Base-by-base conservation (phyloP, 2,113 vertebrate genomes). In the Nerophis lumbriciformis region DNA sequence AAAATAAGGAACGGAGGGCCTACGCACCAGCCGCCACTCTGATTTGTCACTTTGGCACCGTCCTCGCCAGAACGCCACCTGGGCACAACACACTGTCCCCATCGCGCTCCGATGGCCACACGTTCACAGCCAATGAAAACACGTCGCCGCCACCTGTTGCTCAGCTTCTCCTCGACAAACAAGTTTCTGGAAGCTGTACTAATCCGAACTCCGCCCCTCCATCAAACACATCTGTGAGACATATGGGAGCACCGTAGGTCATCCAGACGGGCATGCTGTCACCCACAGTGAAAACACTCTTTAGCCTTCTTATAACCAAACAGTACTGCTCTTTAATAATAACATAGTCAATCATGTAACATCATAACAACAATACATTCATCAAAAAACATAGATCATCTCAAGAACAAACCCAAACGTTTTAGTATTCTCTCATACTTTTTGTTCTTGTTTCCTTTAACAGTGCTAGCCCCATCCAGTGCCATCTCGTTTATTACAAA, bases 221-320 rank as follows among this genome's bases (percentile, higher is more conserved):
- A 67, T 71, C 71, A 61, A 74, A 72, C 73, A 45, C 83, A 82
- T 85, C 83, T 85, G 82, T 72, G 77, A 58, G 71, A 66, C 85
- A 87, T 85, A 87, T 83, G 80, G 83, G 60, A 71, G 71, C 82
- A 80, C 75, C 73, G 80, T 76, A 47, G 77, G 83, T 84, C 85
- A 74, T 79, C 68, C 74, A 79, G 79, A 80, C 73, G 21, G 72
- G 65, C 70, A n/a, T 36, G 9, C 65, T 6, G 66, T 71, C 74
- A 74, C 71, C 69, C 49, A 36, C 70, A 28, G 28, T 28, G 28
- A 28, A 28, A 28, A 28, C 28, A 48, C 72, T 73, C 79, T 78
- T 74, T 76, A 78, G 65, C 68, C 65, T 45, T 62, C 37, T 45
- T 60, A 21, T 45, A 11, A 12, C 42, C 42, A 5, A 45, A 11